Percentiles rank a stretch among this genome's conserved stretches.
phyloP scores from a whole-genome alignment of 1,140 invertebrate genomes.

The Bombus sibiricus region DNA sequence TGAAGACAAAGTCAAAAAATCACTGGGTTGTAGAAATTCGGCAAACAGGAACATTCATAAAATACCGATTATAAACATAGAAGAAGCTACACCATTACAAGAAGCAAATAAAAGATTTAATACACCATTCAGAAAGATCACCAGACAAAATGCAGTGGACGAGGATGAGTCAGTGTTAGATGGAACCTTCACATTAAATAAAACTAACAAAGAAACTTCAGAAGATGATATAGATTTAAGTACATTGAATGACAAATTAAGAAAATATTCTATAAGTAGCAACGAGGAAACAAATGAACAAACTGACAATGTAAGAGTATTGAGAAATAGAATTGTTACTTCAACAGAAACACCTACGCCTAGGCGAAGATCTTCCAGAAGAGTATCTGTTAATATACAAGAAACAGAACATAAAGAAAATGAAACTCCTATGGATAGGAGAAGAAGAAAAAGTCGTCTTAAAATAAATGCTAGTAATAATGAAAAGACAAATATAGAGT shows the following conservation, averaged over 20 bases:
- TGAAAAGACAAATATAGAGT: not conserved
- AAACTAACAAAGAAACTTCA: not conserved
- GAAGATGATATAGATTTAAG: not conserved
- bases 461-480: not conserved
- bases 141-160: not conserved
- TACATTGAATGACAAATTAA: not conserved
- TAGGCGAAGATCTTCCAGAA: constrained; percentile 16
- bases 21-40: not conserved
- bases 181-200: not conserved
- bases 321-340: constrained; percentile 59
- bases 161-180: not conserved
- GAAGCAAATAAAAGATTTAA: not conserved
- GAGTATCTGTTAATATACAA: constrained; percentile 3
- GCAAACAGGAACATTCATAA: not conserved
- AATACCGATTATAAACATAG: not conserved
- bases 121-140: not conserved
- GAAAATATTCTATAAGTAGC: not conserved
- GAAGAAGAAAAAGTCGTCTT: constrained; percentile 11
- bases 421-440: constrained; percentile 24
- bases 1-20: not conserved
- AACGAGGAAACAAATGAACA: not conserved
- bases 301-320: constrained; percentile 20
- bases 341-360: constrained; percentile 7
- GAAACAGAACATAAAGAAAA: constrained; percentile 33
- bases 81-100: not conserved